phyloP scores from a whole-genome alignment of 2,113 vertebrate genomes.

The Boulengeromyrus knoepffleri region DNA sequence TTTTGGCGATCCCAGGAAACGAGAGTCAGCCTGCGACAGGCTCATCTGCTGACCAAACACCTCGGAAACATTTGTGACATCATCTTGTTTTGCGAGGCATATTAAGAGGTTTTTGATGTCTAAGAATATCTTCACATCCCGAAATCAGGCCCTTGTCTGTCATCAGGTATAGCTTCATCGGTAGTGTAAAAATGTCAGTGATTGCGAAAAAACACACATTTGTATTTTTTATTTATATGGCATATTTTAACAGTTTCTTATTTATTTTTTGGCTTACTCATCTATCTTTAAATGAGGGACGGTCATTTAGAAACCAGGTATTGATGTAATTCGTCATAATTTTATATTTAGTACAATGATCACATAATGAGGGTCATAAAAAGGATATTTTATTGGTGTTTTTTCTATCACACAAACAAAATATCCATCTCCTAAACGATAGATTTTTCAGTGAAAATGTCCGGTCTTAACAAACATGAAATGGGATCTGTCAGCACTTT shows the following conservation, averaged over 20 bases:
- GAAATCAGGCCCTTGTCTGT: background rate
- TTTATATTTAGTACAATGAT: background rate
- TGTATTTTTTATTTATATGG: background rate
- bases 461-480: background rate
- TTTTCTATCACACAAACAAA: background rate
- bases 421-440: background rate
- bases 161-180: background rate
- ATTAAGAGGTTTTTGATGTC: background rate
- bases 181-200: background rate
- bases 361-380: background rate
- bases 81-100: background rate
- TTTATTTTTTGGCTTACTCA: background rate
- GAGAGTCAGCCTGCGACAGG: background rate
- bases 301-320: background rate
- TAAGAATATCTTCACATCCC: background rate
- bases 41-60: background rate
- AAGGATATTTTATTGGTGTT: background rate
- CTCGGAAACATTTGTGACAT: background rate
- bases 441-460: constrained; percentile 2
- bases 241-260: background rate
- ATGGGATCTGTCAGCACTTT: background rate
- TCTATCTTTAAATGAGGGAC: background rate
- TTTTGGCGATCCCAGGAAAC: background rate
- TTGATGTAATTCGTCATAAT: background rate
- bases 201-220: background rate